Base-by-base conservation (phyloP, 2,113 vertebrate genomes). In the Gymnocephalus cernua region DNA sequence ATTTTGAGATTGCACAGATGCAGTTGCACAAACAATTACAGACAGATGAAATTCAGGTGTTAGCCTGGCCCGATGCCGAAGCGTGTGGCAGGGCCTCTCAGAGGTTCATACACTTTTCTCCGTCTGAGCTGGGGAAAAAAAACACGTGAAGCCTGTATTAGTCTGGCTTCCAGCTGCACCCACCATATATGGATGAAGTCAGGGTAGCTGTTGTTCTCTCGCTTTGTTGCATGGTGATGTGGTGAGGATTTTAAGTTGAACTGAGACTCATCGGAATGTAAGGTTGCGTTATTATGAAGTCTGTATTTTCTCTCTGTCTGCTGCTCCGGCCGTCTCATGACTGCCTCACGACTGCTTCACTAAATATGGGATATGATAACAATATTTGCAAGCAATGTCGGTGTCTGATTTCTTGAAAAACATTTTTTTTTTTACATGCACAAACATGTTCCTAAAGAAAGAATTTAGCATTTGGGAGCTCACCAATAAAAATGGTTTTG, bases 181-280 rank as follows among this genome's bases (percentile, higher is more conserved):
- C 54, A 8, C 87, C 92, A 79, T 90, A 92, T 89, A 88, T 78
- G 92, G 87, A 79, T 56, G 71, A 79, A 80, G 59, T 51, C 44
- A 0, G 66, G 14, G 48, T 47, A 56, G 66, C 54, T 35, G 74
- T 57, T 62, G 54, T 86, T 81, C 67, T 74, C 69, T 59, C n/a
- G 35, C 63, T 56, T 25, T 48, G 38, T 19, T 79, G 61, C 69
- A 35, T 3, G 35, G 56, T 5, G 83, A 69, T 74, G 72, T 23
- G 32, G 14, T 35, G 67, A 75, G 54, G 73, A 83, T 81, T 78
- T 74, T 27, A 9, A 51, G 23, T 56, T 66, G 16, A 41, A 18
- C 64, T 25, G 65, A 57, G 77, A 45, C 54, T 8, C 32, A 6
- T 23, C 15, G 76, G 76, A 84, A 87, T 90, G 78, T 56, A 48